Conservation (phyloP, 2,888 invertebrate genomes). For the Nasonovia ribisnigri region DNA sequence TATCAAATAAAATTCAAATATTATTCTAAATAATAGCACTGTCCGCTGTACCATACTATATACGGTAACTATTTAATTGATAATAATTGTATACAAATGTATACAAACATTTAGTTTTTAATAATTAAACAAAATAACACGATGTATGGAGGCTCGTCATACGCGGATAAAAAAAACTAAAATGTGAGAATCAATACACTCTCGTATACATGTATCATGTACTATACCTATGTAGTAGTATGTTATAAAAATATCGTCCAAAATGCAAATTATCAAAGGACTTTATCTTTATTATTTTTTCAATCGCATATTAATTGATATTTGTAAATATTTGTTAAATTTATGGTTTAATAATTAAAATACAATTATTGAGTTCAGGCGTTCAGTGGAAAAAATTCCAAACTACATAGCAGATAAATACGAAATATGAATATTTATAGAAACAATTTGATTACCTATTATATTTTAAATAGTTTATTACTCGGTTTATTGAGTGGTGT, state of each 20-base stretch:
- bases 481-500: too few species aligned
- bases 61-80: background rate
- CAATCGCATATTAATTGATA: background rate
- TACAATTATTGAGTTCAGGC: background rate
- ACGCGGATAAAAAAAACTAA: background rate
- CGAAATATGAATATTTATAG: background rate
- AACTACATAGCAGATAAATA: background rate
- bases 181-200: background rate
- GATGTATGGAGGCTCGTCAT: background rate
- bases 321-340: background rate
- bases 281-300: background rate
- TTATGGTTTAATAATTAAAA: background rate
- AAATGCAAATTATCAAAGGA: background rate
- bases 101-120: background rate
- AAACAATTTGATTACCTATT: background rate
- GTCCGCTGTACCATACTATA: background rate
- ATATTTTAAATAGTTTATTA: background rate
- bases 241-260: background rate
- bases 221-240: background rate
- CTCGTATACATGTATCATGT: background rate
- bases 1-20: background rate
- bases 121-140: background rate
- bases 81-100: background rate
- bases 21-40: background rate
- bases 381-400: background rate